phyloP scores from a whole-genome alignment of 2,113 vertebrate genomes.

The Heterotilapia buettikoferi region DNA sequence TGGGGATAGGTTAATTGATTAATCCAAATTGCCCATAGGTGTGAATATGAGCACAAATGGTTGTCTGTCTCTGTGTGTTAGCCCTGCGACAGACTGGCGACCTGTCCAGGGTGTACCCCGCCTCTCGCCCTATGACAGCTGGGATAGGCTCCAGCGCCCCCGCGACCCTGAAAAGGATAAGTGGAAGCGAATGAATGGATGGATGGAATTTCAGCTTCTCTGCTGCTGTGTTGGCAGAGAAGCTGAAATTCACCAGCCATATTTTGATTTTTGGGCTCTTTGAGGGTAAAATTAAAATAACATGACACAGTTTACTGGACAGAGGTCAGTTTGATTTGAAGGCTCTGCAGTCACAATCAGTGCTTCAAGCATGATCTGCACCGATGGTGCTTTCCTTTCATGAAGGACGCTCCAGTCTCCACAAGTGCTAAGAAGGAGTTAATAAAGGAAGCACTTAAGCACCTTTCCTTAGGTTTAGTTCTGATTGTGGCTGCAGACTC shows the following conservation, averaged over 20 bases:
- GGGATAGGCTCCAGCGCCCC: background rate
- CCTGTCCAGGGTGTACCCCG: rapidly evolving
- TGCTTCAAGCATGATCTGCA: background rate
- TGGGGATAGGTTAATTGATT: background rate
- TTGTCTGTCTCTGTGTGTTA: rapidly evolving
- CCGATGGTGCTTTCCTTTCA: background rate
- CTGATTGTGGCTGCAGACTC: background rate
- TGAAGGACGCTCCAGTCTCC: background rate
- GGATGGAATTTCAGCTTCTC: background rate
- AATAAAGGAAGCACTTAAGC: background rate
- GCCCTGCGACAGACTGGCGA: background rate
- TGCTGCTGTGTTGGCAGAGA: background rate
- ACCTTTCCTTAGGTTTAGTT: background rate
- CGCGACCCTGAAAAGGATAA: rapidly evolving
- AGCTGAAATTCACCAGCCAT: rapidly evolving
- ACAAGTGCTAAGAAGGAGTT: background rate
- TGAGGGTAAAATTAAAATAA: background rate
- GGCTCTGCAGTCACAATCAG: background rate
- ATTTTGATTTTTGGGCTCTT: background rate
- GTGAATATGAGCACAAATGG: background rate
- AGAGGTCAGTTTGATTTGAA: background rate
- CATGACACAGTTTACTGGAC: background rate
- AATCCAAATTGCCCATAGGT: rapidly evolving
- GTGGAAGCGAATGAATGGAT: rapidly evolving
- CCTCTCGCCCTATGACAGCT: background rate